Base-by-base conservation (phyloP, 1,140 invertebrate species). In the Drosophila aff. region DNA sequence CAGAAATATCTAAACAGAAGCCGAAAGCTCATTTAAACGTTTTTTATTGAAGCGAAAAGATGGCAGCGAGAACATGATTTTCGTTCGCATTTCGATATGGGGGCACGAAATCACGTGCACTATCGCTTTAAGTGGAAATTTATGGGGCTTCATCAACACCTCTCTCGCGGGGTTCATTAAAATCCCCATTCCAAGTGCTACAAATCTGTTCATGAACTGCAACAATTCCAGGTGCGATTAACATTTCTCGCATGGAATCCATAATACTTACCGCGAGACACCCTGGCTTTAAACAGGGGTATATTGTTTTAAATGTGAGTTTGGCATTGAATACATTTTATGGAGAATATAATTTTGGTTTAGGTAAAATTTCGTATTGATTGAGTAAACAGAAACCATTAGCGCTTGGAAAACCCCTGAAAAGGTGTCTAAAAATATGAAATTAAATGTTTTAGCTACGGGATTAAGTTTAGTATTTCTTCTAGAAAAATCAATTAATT, bases 121-220 rank as follows among this genome's bases (percentile, higher is more conserved):
- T 44, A 61, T 63, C 21, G 40, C 16, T 18, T 26, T 26, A 63
- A 33, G 21, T 15, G 9, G 40, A 53, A 40, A 75, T 38, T 74
- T 75, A 53, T 55, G 58, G 8, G 53, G 36, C 52, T 61, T 55
- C 44, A 53, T 40, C 58, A 47, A 41, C 44, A 50, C 43, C 36
- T 58, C 36, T 58, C 31, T 5, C 28, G 21, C 11, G 7, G 10
- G 23, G 26, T 31, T 59, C 44, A 59, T 60, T 46, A 38, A 43
- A 52, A 21, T 44, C 3, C 55, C 47, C 47, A 59, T 21, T 77
- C 23, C 36, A 61, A 55, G n/a, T 76, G 66, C 55, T 33, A 60
- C 41, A 68, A 68, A 62, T 55, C 46, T 59, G 53, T 66, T 66
- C 21, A 59, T 75, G 46, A 77, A 68, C 40, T 76, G 38, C 46